These are phyloP conservation scores for Eristalis arbustorum DNA, from an alignment of 2,888 invertebrate species.

Conservation along the genomic window DNA sequence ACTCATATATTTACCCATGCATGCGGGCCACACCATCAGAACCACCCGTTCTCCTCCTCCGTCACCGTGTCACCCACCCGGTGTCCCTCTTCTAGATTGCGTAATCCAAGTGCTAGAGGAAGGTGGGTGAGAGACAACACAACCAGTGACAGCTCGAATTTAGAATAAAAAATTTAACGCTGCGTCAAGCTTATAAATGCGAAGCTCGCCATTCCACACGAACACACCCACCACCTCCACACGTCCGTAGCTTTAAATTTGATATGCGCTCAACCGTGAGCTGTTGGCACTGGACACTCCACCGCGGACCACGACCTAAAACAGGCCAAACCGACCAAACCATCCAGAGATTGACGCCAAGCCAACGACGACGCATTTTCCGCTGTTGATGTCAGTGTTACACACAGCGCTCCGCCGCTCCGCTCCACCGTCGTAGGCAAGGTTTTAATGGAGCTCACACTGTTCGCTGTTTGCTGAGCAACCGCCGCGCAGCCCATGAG, in stretches of 20 bases:
- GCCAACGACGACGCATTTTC: slow-evolving; percentile 26
- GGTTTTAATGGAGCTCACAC: not conserved
- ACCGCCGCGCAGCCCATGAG: slow-evolving; percentile 24
- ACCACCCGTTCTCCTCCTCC: too few relatives aligned
- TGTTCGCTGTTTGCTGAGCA: slow-evolving; percentile 17
- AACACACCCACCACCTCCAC: not conserved
- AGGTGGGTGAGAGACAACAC: slow-evolving; percentile 23
- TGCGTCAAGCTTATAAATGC: slow-evolving; percentile 41
- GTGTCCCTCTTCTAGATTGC: slow-evolving; percentile 27
- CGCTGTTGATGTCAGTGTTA: not conserved
- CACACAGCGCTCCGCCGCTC: not conserved
- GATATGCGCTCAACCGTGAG: slow-evolving; percentile 57
- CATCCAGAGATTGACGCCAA: slow-evolving; percentile 45
- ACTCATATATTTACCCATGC: slow-evolving; percentile 52
- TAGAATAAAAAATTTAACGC: slow-evolving; percentile 41
- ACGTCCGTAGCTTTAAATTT: slow-evolving; percentile 28
- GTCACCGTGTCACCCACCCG: not conserved
- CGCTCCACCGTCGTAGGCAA: not conserved
- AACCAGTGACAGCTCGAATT: not conserved
- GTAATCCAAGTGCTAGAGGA: slow-evolving; percentile 40
- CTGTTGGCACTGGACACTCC: slow-evolving; percentile 11
- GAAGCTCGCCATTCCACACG: slow-evolving; percentile 6
- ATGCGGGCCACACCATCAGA: slow-evolving; percentile 15
- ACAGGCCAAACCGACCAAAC: slow-evolving; percentile 1
- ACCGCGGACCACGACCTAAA: not conserved